phyloP scores from a whole-genome alignment of 2,888 invertebrate species.

The Ophioninae sp. region DNA sequence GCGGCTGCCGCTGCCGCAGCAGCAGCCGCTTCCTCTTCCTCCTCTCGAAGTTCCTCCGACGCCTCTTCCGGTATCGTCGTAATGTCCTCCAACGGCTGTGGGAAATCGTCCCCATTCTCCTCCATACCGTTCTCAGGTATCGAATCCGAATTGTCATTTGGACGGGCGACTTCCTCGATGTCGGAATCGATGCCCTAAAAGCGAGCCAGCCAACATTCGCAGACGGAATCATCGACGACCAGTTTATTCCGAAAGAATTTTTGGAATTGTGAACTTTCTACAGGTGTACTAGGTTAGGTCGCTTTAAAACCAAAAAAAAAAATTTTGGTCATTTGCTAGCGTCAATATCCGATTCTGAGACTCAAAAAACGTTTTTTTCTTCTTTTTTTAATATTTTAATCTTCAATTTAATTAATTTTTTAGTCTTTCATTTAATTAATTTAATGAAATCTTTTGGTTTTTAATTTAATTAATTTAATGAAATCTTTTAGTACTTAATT shows the following conservation, averaged over 20 bases:
- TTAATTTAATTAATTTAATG: too few species aligned
- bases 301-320: too few species aligned
- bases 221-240: conserved; percentile 22
- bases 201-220: conserved; percentile 21
- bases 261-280: too few species aligned
- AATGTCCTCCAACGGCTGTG: conserved; percentile 76
- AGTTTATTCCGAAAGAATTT: neutral
- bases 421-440: too few species aligned
- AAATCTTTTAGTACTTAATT: too few species aligned
- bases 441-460: too few species aligned
- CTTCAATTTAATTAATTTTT: too few species aligned
- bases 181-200: conserved; percentile 93
- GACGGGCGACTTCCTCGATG: conserved; percentile 91
- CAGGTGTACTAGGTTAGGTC: too few species aligned
- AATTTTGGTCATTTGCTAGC: too few species aligned
- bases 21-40: conserved; percentile 81
- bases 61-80: conserved; percentile 83
- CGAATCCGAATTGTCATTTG: conserved; percentile 83
- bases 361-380: too few species aligned
- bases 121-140: conserved; percentile 75
- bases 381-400: too few species aligned
- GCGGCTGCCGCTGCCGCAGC: conserved; percentile 71
- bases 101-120: conserved; percentile 75
- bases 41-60: conserved; percentile 83
- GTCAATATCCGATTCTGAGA: too few species aligned